Evolutionary conservation across 2,113 vertebrate species (phyloP), one percentile per base, ranked within the genome.

Genomic region (Phycodurus eques): DNA sequence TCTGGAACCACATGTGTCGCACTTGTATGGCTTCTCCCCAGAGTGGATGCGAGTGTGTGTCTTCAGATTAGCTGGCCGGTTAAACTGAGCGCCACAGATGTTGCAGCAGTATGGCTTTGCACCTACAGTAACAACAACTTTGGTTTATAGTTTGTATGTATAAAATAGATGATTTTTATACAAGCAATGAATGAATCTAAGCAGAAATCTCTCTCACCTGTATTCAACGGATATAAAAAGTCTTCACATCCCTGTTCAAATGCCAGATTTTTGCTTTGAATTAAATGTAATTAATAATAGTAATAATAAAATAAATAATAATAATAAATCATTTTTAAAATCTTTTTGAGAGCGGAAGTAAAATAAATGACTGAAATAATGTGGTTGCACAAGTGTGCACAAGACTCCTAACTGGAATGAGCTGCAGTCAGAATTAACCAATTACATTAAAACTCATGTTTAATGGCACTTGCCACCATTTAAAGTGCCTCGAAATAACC

Each of bases 11-110:
- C 95, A 99, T 0, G 98, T 98, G 85, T 99, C 96, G 1, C 98
- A 98, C 88, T 98, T 98, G 89, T 98, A 99, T 19, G 98, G 98
- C 90, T 99, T 99, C 86, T 99, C 98, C 77, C 98, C 97, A 0
- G 98, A 99, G 92, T 99, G 98, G 79, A 99, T 99, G 67, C 98
- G 95, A 0, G 95, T 96, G 72, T 99, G 97, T 1, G 97, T 99
- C 91, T 99, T 98, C 87, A 99, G 94, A 88, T 99, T 99, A 77
- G 97, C 98, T 0, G 98, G 98, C 49, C 98, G 91, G 91, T 99
- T 99, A 90, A 99, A 99, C 90, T 98, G 98, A 3, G 98, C 98
- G 3, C 96, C 96, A 0, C 98, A 99, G 80, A 98, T 95, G 84
- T 94, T 94, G 90, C 98, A 99, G 70, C 94, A 96, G 78, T 98